Evolutionary conservation across 2,888 invertebrate genomes (phyloP).

Genomic region (Xestia ashworthii): DNA sequence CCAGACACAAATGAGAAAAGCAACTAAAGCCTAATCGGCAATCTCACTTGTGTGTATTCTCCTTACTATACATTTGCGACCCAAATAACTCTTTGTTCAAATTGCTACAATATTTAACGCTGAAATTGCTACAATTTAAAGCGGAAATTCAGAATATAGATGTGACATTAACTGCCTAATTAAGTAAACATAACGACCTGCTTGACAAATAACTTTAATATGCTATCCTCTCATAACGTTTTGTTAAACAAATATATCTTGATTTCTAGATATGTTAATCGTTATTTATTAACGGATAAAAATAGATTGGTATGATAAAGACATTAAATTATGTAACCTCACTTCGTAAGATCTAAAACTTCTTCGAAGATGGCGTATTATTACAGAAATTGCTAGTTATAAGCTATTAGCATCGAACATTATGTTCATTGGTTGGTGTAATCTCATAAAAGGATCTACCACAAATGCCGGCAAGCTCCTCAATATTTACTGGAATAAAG

Average conservation of each 20-base stretch:
- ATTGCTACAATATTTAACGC: constrained; percentile 27
- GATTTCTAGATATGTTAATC: constrained; percentile 71
- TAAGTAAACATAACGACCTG: constrained; percentile 64
- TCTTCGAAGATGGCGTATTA: constrained; percentile 63
- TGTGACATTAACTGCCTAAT: constrained; percentile 71
- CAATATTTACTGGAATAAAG: constrained; percentile 82
- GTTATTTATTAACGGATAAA: constrained; percentile 67
- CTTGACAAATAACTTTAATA: constrained; percentile 65
- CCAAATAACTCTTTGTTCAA: constrained; percentile 33
- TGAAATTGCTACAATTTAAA: constrained; percentile 46
- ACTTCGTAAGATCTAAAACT: constrained; percentile 57
- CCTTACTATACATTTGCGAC: constrained; percentile 12
- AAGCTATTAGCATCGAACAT: constrained; percentile 78
- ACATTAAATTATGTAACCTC: constrained; percentile 72
- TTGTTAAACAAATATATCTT: constrained; percentile 71
- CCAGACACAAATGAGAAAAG: constrained; percentile 34
- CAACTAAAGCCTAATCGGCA: constrained; percentile 36
- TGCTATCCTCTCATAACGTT: constrained; percentile 62
- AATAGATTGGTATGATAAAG: constrained; percentile 73
- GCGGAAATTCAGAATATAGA: constrained; percentile 50
- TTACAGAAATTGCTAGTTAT: constrained; percentile 79
- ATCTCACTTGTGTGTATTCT: constrained; percentile 12
- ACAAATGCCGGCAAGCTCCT: constrained; percentile 69
- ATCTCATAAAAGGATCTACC: constrained; percentile 79
- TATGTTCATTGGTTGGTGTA: constrained; percentile 77